Percentiles rank a stretch among this genome's conserved stretches.
Evolutionary conservation across 2,797 vertebrate species (phyloP).

Genomic region (Strix occidentalis): DNA sequence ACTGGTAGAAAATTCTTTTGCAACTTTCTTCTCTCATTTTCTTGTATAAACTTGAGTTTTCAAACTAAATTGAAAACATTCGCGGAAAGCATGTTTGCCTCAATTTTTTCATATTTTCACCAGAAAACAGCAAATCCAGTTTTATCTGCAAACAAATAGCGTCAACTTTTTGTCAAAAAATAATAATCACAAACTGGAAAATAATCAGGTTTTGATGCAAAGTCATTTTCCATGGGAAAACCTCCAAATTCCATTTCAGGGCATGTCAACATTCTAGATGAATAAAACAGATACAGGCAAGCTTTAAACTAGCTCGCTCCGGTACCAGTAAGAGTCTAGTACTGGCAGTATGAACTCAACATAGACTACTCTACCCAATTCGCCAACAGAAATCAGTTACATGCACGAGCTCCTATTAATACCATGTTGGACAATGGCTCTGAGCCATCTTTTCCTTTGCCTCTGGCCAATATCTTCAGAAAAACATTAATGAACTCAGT

Average conservation of each 20-base stretch:
- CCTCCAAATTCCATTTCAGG: slow-evolving; percentile 40
- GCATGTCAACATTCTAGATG: not conserved
- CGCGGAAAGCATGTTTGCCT: not conserved
- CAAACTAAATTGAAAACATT: slow-evolving; percentile 20
- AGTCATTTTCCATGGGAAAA: slow-evolving; percentile 38
- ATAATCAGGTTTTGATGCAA: slow-evolving; percentile 11
- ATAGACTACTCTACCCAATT: not conserved
- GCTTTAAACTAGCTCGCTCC: not conserved
- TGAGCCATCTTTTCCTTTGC: not conserved
- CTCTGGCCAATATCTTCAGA: not conserved
- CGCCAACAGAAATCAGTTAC: not conserved
- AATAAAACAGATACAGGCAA: not conserved
- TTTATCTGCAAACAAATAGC: slow-evolving; percentile 1
- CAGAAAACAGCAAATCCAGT: not conserved
- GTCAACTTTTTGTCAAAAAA: not conserved
- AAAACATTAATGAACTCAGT: not conserved
- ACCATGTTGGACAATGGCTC: not conserved
- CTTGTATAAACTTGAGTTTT: not conserved
- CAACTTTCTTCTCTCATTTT: not conserved
- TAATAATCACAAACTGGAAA: slow-evolving; percentile 15
- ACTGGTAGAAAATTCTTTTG: not conserved
- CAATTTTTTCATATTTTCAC: not conserved
- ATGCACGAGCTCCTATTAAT: not conserved
- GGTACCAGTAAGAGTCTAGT: not conserved
- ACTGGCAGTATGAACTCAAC: not conserved